phyloP scores from a whole-genome alignment of 2,888 invertebrate species.

The Catocala nupta region DNA sequence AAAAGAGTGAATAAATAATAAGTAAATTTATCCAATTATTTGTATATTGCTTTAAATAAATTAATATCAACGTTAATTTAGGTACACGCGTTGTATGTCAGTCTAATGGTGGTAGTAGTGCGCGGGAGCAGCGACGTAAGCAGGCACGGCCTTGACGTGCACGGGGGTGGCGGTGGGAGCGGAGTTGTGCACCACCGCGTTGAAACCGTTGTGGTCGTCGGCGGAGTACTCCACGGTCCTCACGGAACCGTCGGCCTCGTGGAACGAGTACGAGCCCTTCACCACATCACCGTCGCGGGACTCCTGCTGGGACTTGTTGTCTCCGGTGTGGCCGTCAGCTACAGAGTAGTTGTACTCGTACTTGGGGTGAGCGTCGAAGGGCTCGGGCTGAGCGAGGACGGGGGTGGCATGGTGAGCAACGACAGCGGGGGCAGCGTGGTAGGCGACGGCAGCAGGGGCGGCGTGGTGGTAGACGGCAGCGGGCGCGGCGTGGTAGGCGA shows the following conservation, averaged over 20 bases:
- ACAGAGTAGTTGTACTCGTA: no score
- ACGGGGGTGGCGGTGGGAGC: slow-evolving; percentile 14
- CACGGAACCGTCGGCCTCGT: slow-evolving; percentile 82
- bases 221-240: slow-evolving; percentile 81
- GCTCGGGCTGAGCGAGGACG: no score
- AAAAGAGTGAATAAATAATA: no score
- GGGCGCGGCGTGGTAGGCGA: slow-evolving; percentile 62
- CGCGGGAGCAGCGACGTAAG: no score
- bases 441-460: slow-evolving; percentile 37
- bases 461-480: slow-evolving; percentile 54
- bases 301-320: no score
- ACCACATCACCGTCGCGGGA: no score
- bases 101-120: slow-evolving; percentile 1
- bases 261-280: no score
- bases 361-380: no score
- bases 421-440: slow-evolving; percentile 27
- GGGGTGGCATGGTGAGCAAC: no score
- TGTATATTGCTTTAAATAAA: slow-evolving; percentile 65
- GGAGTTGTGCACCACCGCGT: slow-evolving; percentile 68
- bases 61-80: slow-evolving; percentile 36
- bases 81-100: slow-evolving; percentile 9
- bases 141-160: no score
- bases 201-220: slow-evolving; percentile 79
- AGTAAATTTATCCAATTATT: slow-evolving; percentile 21
- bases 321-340: no score